These are phyloP conservation scores for Leucoraja erinaceus DNA, from an alignment of 2,113 vertebrate genomes.

Conservation along the genomic window DNA sequence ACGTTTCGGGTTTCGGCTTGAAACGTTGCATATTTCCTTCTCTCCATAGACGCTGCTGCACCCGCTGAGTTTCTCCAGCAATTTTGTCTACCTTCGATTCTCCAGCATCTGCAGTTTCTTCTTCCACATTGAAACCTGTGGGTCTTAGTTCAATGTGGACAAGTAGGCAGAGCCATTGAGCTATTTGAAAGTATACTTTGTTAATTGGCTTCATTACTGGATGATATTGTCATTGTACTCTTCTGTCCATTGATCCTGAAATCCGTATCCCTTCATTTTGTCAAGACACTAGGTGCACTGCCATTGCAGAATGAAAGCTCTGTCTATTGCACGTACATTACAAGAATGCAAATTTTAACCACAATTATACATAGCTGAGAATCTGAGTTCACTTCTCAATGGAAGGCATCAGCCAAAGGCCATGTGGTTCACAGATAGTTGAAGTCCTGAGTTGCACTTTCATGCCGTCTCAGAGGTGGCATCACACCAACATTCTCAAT, in stretches of 20 bases:
- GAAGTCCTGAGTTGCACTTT: background rate
- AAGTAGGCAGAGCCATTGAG: background rate
- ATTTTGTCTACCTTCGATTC: no score
- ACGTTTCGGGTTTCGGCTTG: no score
- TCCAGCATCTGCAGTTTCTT: no score
- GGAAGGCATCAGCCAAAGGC: background rate
- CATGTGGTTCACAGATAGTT: background rate
- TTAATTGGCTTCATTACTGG: background rate
- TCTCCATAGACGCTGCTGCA: no score
- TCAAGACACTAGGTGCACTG: background rate
- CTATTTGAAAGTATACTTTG: background rate
- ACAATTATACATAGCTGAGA: slow-evolving; percentile 14
- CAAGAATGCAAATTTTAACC: slow-evolving; percentile 26
- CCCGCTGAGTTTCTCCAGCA: no score
- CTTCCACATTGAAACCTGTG: background rate
- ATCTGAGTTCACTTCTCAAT: background rate
- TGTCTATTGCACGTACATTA: background rate
- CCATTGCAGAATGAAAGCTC: background rate
- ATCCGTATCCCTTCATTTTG: background rate
- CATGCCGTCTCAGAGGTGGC: background rate
- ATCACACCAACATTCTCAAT: background rate
- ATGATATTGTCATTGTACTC: background rate
- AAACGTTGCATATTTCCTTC: no score
- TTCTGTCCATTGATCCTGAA: background rate
- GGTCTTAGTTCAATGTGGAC: background rate